A percentile compares a stretch with the other conserved stretches of the same genome.
Conservation (phyloP, 2,113 vertebrate species). For the Leptosomus discolor region DNA sequence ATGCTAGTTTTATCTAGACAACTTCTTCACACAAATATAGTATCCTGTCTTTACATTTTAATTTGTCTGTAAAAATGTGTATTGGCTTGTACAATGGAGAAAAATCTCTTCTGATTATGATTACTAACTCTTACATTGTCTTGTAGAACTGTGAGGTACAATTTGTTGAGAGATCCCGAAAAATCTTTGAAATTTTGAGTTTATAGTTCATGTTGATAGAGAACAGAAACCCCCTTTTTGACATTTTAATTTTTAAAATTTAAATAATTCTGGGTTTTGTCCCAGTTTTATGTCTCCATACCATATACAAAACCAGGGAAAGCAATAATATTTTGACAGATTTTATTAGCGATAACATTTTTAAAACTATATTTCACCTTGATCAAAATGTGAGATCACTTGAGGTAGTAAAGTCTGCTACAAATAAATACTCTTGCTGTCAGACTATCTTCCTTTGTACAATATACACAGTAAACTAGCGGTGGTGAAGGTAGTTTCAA, state of each 20-base stretch:
- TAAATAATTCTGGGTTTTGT: not conserved
- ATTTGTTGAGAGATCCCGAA: not conserved
- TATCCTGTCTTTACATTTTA: not conserved
- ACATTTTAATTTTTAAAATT: not conserved
- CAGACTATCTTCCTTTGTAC: not conserved
- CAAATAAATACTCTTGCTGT: not conserved
- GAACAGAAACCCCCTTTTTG: not conserved
- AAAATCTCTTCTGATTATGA: not conserved
- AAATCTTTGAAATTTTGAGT: not conserved
- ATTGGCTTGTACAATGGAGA: not conserved
- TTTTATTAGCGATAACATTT: not conserved
- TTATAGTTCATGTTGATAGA: not conserved
- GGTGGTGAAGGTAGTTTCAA: not conserved
- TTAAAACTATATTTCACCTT: not conserved
- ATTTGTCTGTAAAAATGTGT: not conserved
- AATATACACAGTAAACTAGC: not conserved
- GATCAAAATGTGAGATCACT: not conserved
- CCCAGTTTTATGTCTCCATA: not conserved
- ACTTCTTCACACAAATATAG: not conserved
- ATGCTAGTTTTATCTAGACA: not conserved
- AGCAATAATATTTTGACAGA: not conserved
- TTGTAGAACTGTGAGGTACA: not conserved
- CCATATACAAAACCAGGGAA: not conserved
- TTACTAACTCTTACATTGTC: not conserved
- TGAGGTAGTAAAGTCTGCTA: not conserved